Evolutionary conservation across 2,113 vertebrate genomes (phyloP), one percentile per base, ranked within the genome.

Genomic region (Neopipo cinnamomea): DNA sequence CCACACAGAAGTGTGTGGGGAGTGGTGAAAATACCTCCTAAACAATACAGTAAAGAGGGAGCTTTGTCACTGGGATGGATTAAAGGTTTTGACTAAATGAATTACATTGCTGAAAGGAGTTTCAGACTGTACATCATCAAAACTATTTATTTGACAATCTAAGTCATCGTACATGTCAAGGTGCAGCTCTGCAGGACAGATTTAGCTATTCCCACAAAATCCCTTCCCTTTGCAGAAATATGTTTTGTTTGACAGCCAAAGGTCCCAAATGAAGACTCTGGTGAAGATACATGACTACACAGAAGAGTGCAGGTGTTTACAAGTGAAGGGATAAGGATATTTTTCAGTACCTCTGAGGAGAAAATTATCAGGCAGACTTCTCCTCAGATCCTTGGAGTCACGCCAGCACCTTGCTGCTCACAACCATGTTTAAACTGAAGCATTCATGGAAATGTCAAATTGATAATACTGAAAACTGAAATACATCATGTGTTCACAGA

Each of bases 51-150:
- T 70, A 70, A 95, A 79, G n/a, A 83, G 33, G 7, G 74, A 94
- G 8, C 63, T 95, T 95, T 97, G 80, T 97, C 91, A 80, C 15
- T 11, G 19, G 44, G 27, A 86, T 93, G 92, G 86, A 94, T 95
- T 96, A 92, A 95, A 93, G 24, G 35, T 94, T 96, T 97, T 94
- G 73, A 91, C 44, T 96, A 85, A 97, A 97, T 23, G 24, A 96
- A 96, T 96, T 93, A 33, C 72, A 65, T 88, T 95, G 31, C 53
- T 95, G 86, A 95, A 87, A 89, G 66, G 33, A 65, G 12, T 68
- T 95, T 97, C 35, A 23, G 78, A 93, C 23, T 68, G 47, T 72
- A 56, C 65, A 89, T 96, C 80, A 91, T 37, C 76, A 77, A 87
- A 96, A 65, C 65, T 53, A 44, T 94, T 96, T 96, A 41, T 82